Base-by-base conservation (phyloP, 2,113 vertebrate species). In the Steatornis caripensis region DNA sequence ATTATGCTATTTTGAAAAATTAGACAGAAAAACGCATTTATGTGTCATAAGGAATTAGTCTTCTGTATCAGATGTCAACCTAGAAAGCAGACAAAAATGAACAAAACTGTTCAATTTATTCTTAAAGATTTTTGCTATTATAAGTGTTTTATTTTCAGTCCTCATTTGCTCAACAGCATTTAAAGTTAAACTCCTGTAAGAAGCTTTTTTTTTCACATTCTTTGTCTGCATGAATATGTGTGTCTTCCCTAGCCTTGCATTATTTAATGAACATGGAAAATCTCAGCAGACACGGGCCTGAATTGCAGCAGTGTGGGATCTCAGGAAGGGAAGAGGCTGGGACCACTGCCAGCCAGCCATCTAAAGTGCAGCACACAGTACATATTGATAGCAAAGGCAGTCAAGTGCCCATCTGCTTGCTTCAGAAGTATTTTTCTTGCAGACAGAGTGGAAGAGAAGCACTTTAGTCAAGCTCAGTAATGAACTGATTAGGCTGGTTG, bases 371-470 rank as follows among this genome's bases (percentile, higher is more conserved):
- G 46, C 49, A 72, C 34, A 36, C 8, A 66, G 37, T 13, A 53
- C n/a, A 55, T 54, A 29, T 12, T 68, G 71, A 79, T 27, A 91
- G 75, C 43, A 66, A 80, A 96, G n/a, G 43, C 84, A 91, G 68
- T 84, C 74, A 91, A 88, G 61, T 82, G 65, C 76, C 79, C 89
- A 96, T 93, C 95, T 96, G 89, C 24, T 80, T 94, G 71, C 71
- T 88, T 89, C 77, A 75, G 54, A 95, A 95, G 65, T 54, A 76
- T 53, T 95, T 90, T 92, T 83, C 64, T 66, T 85, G 48, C 27
- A 58, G 72, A 30, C 23, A 86, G 39, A 87, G 41, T 62, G 79
- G 75, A 95, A 77, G 32, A 82, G 87, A 76, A 78, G 70, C 65
- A 77, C 80, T 96, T 92, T 41, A 61, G 83, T 66, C 94, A 84